A percentile compares a stretch with the other conserved stretches of the same genome.
Evolutionary conservation across 2,888 invertebrate genomes (phyloP).

Genomic region (Adela reaumurella): DNA sequence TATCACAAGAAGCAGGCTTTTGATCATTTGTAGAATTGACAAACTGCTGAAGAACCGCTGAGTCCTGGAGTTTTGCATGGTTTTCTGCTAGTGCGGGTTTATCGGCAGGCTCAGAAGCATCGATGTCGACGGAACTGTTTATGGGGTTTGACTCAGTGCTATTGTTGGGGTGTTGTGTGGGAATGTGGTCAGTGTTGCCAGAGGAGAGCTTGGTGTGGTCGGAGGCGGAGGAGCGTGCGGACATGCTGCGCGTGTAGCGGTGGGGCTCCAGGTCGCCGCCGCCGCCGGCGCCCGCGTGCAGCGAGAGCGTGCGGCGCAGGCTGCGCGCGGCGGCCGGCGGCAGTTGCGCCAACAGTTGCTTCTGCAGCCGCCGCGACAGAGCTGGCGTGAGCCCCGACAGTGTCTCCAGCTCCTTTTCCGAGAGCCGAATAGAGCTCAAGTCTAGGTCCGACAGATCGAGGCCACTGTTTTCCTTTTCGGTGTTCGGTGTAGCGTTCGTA

Average conservation of each 20-base stretch:
- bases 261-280: conserved; percentile 24
- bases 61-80: too few species aligned
- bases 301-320: conserved; percentile 63
- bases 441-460: conserved; percentile 63
- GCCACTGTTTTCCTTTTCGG: conserved; percentile 22
- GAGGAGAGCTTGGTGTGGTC: conserved; percentile 5
- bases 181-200: conserved; percentile 18
- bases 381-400: conserved; percentile 68
- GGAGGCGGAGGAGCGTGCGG: conserved; percentile 11
- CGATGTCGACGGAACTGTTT: too few species aligned
- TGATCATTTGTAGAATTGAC: too few species aligned
- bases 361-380: conserved; percentile 67
- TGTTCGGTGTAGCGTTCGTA: conserved; percentile 11
- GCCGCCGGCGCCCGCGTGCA: conserved; percentile 29
- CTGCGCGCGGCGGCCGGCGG: conserved; percentile 66
- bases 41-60: too few species aligned
- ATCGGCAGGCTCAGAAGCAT: too few species aligned
- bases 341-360: conserved; percentile 65
- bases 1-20: too few species aligned
- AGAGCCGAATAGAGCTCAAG: conserved; percentile 63
- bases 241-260: conserved; percentile 23
- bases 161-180: too few species aligned
- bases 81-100: too few species aligned
- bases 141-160: too few species aligned
- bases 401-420: conserved; percentile 67